Percentiles rank a stretch among this genome's conserved stretches.
Evolutionary conservation across 2,797 vertebrate genomes (phyloP).

Genomic region (Coranthus polyacanthus): DNA sequence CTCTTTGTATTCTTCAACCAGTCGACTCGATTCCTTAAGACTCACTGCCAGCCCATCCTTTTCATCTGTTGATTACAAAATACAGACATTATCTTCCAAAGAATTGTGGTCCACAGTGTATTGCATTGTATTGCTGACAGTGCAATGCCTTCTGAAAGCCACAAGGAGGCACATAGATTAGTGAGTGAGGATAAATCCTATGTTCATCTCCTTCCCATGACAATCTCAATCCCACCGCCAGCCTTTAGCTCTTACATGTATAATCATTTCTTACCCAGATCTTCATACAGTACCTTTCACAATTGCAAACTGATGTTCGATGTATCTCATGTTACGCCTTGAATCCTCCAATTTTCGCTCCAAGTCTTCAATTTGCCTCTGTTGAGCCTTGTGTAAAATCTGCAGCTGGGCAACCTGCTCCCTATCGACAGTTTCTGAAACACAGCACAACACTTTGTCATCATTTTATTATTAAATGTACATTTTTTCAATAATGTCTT

Average conservation of each 20-base stretch:
- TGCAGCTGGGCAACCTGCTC: constrained; percentile 92
- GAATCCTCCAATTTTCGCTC: constrained; percentile 92
- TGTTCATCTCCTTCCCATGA: background rate
- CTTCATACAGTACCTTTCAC: constrained; percentile 85
- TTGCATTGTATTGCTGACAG: background rate
- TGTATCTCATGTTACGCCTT: constrained; percentile 90
- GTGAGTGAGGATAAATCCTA: background rate
- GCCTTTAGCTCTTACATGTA: background rate
- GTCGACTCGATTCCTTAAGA: constrained; percentile 89
- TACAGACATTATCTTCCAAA: background rate
- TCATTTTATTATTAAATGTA: background rate
- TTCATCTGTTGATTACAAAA: constrained; percentile 86
- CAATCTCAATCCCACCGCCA: background rate
- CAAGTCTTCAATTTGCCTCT: constrained; percentile 91
- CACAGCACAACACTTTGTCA: no score
- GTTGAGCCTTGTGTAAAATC: constrained; percentile 93
- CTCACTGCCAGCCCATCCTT: constrained; percentile 91
- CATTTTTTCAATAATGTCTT: background rate
- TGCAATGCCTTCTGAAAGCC: background rate
- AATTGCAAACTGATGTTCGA: constrained; percentile 94
- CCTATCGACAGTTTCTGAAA: constrained; percentile 87
- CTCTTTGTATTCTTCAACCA: constrained; percentile 89
- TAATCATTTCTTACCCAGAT: background rate
- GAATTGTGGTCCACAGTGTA: background rate
- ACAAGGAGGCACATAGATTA: constrained; percentile 25